phyloP scores from a whole-genome alignment of 2,113 vertebrate genomes.

The Trinectes maculatus region DNA sequence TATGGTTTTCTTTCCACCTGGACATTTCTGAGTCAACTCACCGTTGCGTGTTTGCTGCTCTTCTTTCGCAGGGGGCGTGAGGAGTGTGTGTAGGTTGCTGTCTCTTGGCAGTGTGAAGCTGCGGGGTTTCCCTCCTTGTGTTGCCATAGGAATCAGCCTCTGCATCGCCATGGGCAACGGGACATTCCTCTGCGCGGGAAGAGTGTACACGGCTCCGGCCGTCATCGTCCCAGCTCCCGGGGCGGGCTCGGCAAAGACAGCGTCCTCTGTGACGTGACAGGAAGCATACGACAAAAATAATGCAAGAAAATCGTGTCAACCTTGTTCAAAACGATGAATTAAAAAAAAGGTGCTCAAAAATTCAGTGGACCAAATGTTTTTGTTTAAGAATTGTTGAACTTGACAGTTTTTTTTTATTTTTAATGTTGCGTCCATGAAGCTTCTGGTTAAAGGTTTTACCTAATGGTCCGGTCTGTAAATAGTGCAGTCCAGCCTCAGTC shows the following conservation, averaged over 20 bases:
- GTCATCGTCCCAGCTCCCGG: slow-evolving; percentile 63
- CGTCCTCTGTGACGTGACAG: slow-evolving; percentile 82
- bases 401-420: too few species aligned
- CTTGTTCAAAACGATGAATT: too few species aligned
- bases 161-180: slow-evolving; percentile 90
- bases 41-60: slow-evolving; percentile 63
- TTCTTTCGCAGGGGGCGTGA: slow-evolving; percentile 83
- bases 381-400: too few species aligned
- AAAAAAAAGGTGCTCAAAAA: too few species aligned
- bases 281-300: background rate
- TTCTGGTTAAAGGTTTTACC: slow-evolving; percentile 42
- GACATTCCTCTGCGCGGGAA: slow-evolving; percentile 94
- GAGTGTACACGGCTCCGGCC: slow-evolving; percentile 91
- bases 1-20: background rate
- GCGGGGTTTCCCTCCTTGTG: slow-evolving; percentile 90
- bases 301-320: too few species aligned
- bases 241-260: slow-evolving; percentile 90
- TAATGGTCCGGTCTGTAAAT: slow-evolving; percentile 89
- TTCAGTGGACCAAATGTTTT: too few species aligned
- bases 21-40: slow-evolving; percentile 31
- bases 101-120: slow-evolving; percentile 97
- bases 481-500: slow-evolving; percentile 96
- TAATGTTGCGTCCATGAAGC: too few species aligned
- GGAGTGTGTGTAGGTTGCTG: slow-evolving; percentile 91
- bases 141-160: slow-evolving; percentile 89